Conservation (phyloP, 1,140 invertebrate genomes). For the Chrysopa pallens region DNA sequence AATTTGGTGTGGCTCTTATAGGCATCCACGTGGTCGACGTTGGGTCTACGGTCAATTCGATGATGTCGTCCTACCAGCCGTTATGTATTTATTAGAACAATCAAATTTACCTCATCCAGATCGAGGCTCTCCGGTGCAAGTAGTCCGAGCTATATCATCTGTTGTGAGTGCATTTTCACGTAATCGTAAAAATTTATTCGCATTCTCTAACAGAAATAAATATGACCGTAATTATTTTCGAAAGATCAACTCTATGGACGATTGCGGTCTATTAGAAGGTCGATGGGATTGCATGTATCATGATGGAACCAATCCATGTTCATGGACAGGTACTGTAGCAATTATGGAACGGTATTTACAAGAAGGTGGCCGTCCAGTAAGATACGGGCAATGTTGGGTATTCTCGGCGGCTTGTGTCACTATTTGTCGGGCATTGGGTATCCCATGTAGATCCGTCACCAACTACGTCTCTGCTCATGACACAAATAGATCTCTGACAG, state of each 20-base stretch:
- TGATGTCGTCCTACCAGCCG: conserved; percentile 42
- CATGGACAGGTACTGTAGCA: conserved; percentile 49
- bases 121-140: conserved; percentile 45
- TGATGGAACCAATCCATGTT: conserved; percentile 42
- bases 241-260: conserved; percentile 38
- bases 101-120: conserved; percentile 38
- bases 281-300: conserved; percentile 54
- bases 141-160: conserved; percentile 48
- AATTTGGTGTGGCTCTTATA: conserved; percentile 53
- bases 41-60: conserved; percentile 65
- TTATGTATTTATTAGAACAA: conserved; percentile 40
- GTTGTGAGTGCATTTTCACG: conserved; percentile 29
- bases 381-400: conserved; percentile 72
- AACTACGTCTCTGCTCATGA: conserved; percentile 67
- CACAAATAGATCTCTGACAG: conserved; percentile 46
- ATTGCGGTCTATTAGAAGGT: conserved; percentile 48
- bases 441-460: conserved; percentile 53
- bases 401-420: conserved; percentile 54
- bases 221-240: too few species aligned
- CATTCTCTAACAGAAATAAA: too few species aligned
- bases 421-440: conserved; percentile 37
- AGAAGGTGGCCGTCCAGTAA: conserved; percentile 42
- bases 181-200: too few species aligned
- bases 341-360: conserved; percentile 49
- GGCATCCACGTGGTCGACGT: conserved; percentile 38